Base-by-base conservation (phyloP, 2,888 invertebrate genomes). In the Branchinecta sandiegonensis region DNA sequence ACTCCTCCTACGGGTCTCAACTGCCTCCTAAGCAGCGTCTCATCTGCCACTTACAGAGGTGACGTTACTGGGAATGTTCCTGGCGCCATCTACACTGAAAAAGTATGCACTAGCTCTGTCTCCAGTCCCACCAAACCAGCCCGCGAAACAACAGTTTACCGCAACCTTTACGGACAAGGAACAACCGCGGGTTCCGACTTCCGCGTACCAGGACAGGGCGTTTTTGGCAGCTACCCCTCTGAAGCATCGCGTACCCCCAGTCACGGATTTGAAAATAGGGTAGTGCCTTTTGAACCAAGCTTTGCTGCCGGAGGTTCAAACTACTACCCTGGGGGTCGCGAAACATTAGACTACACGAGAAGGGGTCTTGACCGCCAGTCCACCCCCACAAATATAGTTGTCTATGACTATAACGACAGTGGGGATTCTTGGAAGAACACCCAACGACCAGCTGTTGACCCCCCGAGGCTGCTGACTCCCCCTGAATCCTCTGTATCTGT, bases 11-110 rank as follows among this genome's bases (percentile, higher is more conserved):
- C 63, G n/a, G 63, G 63, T 17, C 63, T 56, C 14, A 56, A 56
- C 23, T 56, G 63, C 23, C 63, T 56, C 14, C 63, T 56, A 10
- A 56, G 63, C 23, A 56, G 63, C 10, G 63, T 56, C n/a, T 56
- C 63, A 8, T 56, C 63, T 1, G 8, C 11, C n/a, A 56, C 23
- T 17, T 56, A 56, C 23, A 23, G 14, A 17, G 63, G 63, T 23
- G 63, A 56, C n/a, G 63, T 56, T 17, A 56, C 63, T 23, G 63
- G 63, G 23, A 56, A 23, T 56, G 63, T 56, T 17, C 63, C 63
- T 17, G 63, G 63, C 23, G 63, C 63, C 10, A 17, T 56, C n/a
- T 56, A 56, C 10, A 23, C 23, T 56, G 63, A 56, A 56, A 56
- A 56, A 56, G 63, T 11, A 23, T 56, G 63, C 63, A 10, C 14